Conservation (phyloP, 2,888 invertebrate genomes). For the Omphaloscelis lunosa region DNA sequence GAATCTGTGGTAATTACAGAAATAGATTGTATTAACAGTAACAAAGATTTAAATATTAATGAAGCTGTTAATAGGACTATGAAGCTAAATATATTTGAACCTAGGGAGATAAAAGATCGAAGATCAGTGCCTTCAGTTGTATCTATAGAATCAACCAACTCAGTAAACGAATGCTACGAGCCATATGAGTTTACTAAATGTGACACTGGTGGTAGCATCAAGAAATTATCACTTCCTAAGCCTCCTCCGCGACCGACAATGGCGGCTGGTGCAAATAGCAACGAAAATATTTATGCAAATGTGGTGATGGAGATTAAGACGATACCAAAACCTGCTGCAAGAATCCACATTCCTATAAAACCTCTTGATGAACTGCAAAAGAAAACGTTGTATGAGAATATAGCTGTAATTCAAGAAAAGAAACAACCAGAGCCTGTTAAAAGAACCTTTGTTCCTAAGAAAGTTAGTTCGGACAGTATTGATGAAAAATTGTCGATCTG, state of each 20-base stretch:
- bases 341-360: constrained; percentile 82
- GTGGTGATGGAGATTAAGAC: constrained; percentile 72
- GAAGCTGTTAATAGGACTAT: constrained; percentile 79
- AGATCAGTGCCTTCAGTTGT: constrained; percentile 75
- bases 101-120: constrained; percentile 72
- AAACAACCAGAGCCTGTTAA: constrained; percentile 79
- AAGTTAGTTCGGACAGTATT: constrained; percentile 69
- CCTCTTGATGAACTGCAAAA: constrained; percentile 72
- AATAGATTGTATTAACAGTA: constrained; percentile 72
- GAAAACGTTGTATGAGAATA: constrained; percentile 83
- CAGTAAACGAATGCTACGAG: constrained; percentile 87
- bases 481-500: constrained; percentile 69
- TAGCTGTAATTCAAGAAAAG: constrained; percentile 74
- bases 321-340: constrained; percentile 82
- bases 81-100: constrained; percentile 83
- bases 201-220: constrained; percentile 57
- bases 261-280: constrained; percentile 55
- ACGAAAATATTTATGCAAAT: constrained; percentile 83
- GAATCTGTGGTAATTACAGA: constrained; percentile 77
- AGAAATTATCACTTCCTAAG: constrained; percentile 73
- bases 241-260: constrained; percentile 80
- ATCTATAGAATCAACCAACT: constrained; percentile 78
- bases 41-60: constrained; percentile 62
- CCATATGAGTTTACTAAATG: constrained; percentile 80
- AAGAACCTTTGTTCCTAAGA: constrained; percentile 72